Conservation (phyloP, 2,888 invertebrate genomes). For the Silvanus unidentatus region DNA sequence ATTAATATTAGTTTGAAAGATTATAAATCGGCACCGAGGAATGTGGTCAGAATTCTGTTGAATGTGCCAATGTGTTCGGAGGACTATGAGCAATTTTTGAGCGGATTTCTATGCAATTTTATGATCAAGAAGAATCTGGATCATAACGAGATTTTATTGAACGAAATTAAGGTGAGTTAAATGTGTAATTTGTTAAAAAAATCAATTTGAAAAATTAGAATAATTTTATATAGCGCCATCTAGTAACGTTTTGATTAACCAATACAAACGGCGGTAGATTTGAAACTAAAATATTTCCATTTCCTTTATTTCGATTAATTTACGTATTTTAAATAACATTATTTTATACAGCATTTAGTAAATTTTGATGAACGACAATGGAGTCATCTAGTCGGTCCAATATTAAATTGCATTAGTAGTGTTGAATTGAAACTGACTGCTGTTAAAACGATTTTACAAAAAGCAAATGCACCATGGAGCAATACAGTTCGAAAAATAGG, state of each 20-base stretch:
- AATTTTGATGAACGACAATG: conserved; percentile 31
- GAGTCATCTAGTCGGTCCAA: conserved; percentile 25
- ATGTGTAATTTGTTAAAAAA: conserved; percentile 10
- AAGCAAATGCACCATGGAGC: conserved; percentile 35
- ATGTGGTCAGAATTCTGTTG: conserved; percentile 25
- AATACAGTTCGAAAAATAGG: conserved; percentile 31
- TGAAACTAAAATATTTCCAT: too few species aligned
- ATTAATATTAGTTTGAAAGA: conserved; percentile 13
- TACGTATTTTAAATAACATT: background rate
- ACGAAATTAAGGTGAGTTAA: conserved; percentile 42
- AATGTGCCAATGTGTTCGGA: conserved; percentile 25
- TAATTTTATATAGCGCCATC: background rate
- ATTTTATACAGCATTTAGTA: conserved; percentile 24
- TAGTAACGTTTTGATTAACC: too few species aligned
- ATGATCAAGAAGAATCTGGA: conserved; percentile 43
- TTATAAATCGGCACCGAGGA: background rate
- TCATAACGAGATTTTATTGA: conserved; percentile 43
- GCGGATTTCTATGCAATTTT: conserved; percentile 42
- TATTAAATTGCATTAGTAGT: conserved; percentile 31
- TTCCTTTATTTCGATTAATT: too few species aligned
- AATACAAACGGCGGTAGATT: too few species aligned
- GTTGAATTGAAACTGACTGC: conserved; percentile 29
- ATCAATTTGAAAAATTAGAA: conserved; percentile 6
- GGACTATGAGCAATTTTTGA: conserved; percentile 36
- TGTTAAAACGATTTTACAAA: conserved; percentile 27